Base-by-base conservation (phyloP, 2,113 vertebrate genomes). In the Nothocercus julius region DNA sequence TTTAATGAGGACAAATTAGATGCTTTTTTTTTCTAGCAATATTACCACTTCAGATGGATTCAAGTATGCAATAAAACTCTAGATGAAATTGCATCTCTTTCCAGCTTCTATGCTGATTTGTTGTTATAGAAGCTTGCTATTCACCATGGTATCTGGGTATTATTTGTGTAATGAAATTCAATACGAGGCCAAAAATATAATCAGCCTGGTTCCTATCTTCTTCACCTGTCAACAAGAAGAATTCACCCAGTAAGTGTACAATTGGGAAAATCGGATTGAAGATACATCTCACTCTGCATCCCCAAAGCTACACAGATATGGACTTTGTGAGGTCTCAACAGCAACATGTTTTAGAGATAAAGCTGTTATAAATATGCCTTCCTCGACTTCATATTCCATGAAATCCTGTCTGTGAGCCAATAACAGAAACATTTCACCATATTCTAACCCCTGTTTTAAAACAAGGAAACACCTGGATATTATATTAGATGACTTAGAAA, bases 401-500 rank as follows among this genome's bases (percentile, higher is more conserved):
- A 85, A 54, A 81, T 74, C 58, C 32, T 75, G 28, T 58, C 73
- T 86, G 7, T 49, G 66, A 75, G 36, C 63, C 5, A 5, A 51
- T 67, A 83, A 77, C 7, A 81, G 83, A 90, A 85, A 88, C 38
- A 85, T 68, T 25, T 70, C 78, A 32, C 30, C 14, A 21, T 64
- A 56, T 78, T 81, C 45, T 70, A 83, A 58, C 61, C 70, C 44
- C 51, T 18, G 40, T 18, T 61, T 30, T 68, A 68, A 91, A 86
- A 85, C 1, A 9, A 83, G 49, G 72, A 93, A 93, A 83, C 82
- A 92, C 38, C 64, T 95, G 85, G 78, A 8, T 85, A 74, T 85
- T 90, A 63, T 73, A 76, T 76, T 59, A 84, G n/a, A 36, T 76
- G 84, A 54, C 78, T 44, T 93, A 87, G 78, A 91, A 87, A 89